Conservation (phyloP, 2,113 vertebrate genomes). For the Psephotus haematonotus region DNA sequence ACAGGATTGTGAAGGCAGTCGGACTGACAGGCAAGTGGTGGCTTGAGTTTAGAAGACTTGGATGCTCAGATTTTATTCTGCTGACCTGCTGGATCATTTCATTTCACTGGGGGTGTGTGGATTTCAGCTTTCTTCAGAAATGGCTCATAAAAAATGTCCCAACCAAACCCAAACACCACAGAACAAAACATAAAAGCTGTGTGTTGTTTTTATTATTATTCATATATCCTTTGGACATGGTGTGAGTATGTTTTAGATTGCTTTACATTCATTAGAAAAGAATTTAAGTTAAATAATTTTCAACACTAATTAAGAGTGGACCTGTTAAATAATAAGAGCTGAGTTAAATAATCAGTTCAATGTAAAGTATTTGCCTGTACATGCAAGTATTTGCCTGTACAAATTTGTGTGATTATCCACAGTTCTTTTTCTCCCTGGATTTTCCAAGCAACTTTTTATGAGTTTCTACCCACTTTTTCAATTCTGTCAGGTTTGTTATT, state of each 20-base stretch:
- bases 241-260: neutral
- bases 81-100: neutral
- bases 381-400: neutral
- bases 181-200: neutral
- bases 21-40: neutral
- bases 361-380: neutral
- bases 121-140: neutral
- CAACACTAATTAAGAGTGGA: neutral
- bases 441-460: neutral
- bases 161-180: neutral
- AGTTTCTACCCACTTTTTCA: neutral
- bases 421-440: neutral
- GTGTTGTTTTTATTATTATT: neutral
- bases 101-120: neutral
- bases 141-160: neutral
- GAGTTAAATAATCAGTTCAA: neutral
- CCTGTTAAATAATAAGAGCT: neutral
- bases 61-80: neutral
- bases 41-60: neutral
- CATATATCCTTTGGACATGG: neutral
- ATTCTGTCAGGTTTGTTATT: neutral
- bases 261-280: neutral
- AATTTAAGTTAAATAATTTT: neutral
- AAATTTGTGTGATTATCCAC: neutral
- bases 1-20: neutral